Base-by-base conservation (phyloP, 1,140 invertebrate genomes). In the Epicauta chinensis region DNA sequence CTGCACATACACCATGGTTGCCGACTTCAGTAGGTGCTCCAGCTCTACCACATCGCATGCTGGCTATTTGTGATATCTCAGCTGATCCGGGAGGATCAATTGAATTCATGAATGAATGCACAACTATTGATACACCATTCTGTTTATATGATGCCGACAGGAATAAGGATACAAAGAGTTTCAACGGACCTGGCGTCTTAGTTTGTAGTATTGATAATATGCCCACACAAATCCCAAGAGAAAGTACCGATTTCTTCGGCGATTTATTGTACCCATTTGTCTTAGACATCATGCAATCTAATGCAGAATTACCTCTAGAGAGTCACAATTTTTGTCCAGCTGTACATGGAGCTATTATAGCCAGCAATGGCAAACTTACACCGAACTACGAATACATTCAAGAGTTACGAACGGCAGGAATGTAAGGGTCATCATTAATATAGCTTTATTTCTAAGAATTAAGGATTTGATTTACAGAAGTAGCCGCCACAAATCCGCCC, bases 181-280 rank as follows among this genome's bases (percentile, higher is more conserved):
- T 97, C 70, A 92, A 91, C 73, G 95, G 95, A 2, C 87, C 91
- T 0, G 97, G 97, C 14, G 94, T 99, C 2, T 73, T 99, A 39
- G 94, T 99, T 1, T 99, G 97, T 69, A 97, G 93, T 3, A 98
- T 99, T 53, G 97, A 99, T 73, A 99, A 99, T 70, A 99, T 99
- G 97, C 97, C 97, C 1, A 98, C 97, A 0, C 97, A 99, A 70
- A 75, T 99, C 34, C 97, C 97, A 0, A 78, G 90, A 32, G 97
- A 99, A 71, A 85, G 96, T 0, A 99, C 97, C 0, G 95, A 99
- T 66, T 94, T 95, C 69, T 99, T 99, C 70, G 97, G 97, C 2
- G 89, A 95, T 64, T 77, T 98, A 0, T 75, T 99, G 0, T 80
- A 82, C 56, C 96, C 97, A 0, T 94, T 93, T 63, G 82, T 92